phyloP scores from a whole-genome alignment of 2,888 invertebrate species.

The Antitype chi region DNA sequence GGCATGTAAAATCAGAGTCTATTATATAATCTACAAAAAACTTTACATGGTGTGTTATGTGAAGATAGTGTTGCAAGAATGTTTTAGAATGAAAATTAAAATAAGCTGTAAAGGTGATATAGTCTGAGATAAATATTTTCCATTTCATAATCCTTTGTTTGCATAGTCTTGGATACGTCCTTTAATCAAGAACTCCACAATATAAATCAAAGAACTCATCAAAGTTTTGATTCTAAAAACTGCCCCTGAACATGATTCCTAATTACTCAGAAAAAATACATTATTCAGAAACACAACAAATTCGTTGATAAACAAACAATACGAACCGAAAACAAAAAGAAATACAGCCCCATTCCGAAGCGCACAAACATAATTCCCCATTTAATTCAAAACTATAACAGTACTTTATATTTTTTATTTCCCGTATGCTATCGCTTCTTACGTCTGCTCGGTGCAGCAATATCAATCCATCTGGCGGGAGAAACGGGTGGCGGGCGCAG shows the following conservation, averaged over 20 bases:
- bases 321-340: conserved; percentile 42
- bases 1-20: not conserved
- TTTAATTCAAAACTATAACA: conserved; percentile 70
- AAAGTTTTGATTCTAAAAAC: conserved; percentile 14
- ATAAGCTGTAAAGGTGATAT: not conserved
- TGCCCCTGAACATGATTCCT: not conserved
- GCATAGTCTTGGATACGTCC: conserved; percentile 3
- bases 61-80: not conserved
- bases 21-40: not conserved
- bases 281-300: conserved; percentile 32
- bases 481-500: conserved; percentile 65
- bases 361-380: conserved; percentile 59
- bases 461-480: conserved; percentile 90
- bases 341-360: conserved; percentile 42
- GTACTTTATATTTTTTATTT: conserved; percentile 77
- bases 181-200: conserved; percentile 6
- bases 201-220: conserved; percentile 12
- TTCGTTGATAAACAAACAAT: conserved; percentile 29
- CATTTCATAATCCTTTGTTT: conserved; percentile 42
- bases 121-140: conserved; percentile 13
- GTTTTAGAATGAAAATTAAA: not conserved
- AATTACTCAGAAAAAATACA: conserved; percentile 23
- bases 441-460: conserved; percentile 88
- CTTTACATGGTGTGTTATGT: not conserved
- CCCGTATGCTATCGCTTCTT: conserved; percentile 89